Evolutionary conservation across 2,888 invertebrate species (phyloP).

Genomic region (Agrochola lota): DNA sequence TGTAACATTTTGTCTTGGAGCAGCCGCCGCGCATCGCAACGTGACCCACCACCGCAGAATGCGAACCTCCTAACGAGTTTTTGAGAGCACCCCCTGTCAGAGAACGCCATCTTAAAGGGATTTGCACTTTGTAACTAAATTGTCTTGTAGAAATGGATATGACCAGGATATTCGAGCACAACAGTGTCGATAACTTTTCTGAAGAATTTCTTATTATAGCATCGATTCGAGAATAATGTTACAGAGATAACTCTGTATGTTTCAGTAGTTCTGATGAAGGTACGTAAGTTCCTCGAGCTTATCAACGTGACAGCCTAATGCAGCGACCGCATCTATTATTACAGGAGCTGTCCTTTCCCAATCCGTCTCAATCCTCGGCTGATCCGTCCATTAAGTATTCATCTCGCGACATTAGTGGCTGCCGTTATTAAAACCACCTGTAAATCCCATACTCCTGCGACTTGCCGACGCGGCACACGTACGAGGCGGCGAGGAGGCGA

Average conservation of each 20-base stretch:
- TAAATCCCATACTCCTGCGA: slow-evolving; percentile 85
- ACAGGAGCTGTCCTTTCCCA: slow-evolving; percentile 76
- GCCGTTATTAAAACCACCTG: slow-evolving; percentile 91
- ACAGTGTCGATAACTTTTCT: slow-evolving; percentile 35
- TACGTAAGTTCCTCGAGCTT: slow-evolving; percentile 26
- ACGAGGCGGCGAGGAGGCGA: slow-evolving; percentile 63
- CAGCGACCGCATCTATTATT: slow-evolving; percentile 76
- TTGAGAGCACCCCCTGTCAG: slow-evolving; percentile 85
- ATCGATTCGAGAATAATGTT: slow-evolving; percentile 10
- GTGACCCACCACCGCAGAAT: slow-evolving; percentile 88
- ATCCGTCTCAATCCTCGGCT: slow-evolving; percentile 77
- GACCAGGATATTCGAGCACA: slow-evolving; percentile 62
- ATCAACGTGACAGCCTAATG: slow-evolving; percentile 50
- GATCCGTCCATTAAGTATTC: slow-evolving; percentile 90
- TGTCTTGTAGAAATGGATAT: slow-evolving; percentile 77
- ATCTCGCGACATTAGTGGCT: slow-evolving; percentile 89
- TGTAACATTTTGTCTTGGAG: slow-evolving; percentile 83
- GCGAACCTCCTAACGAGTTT: slow-evolving; percentile 89
- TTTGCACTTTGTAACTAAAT: slow-evolving; percentile 88
- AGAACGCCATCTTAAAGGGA: slow-evolving; percentile 87
- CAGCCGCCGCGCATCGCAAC: slow-evolving; percentile 76
- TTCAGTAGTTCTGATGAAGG: slow-evolving; percentile 5
- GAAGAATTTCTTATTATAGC: background rate
- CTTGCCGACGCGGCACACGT: slow-evolving; percentile 86
- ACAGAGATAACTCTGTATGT: background rate